A percentile compares a stretch with the other conserved stretches of the same genome.
These are phyloP conservation scores for Magallana nippona DNA, from an alignment of 2,888 invertebrate genomes.

Conservation along the genomic window DNA sequence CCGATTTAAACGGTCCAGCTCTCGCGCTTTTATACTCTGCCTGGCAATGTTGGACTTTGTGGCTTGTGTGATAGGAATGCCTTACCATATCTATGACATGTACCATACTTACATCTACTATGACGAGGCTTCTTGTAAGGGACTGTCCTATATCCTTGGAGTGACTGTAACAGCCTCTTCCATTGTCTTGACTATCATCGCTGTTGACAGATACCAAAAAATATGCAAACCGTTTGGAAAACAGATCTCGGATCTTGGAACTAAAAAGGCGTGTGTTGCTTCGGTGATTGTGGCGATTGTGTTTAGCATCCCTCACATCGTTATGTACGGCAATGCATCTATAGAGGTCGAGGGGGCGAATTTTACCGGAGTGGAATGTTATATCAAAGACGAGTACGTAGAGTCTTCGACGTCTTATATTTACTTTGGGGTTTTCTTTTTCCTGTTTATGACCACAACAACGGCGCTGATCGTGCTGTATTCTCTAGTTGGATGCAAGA, in stretches of 20 bases:
- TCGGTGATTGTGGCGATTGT: conserved; percentile 52
- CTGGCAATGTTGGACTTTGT: conserved; percentile 66
- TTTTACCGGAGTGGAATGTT: conserved; percentile 66
- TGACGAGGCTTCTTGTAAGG: conserved; percentile 59
- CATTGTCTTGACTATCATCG: conserved; percentile 64
- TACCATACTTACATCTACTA: conserved; percentile 64
- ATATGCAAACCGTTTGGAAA: conserved; percentile 67
- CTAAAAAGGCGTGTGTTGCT: conserved; percentile 55
- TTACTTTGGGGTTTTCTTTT: conserved; percentile 58
- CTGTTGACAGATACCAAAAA: conserved; percentile 69
- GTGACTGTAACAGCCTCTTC: conserved; percentile 62
- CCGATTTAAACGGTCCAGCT: conserved; percentile 65
- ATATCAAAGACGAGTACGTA: conserved; percentile 56
- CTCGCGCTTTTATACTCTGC: conserved; percentile 66
- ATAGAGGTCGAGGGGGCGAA: conserved; percentile 55
- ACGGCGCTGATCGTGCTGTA: conserved; percentile 55
- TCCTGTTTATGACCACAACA: conserved; percentile 55
- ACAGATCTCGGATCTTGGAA: conserved; percentile 63
- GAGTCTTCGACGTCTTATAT: conserved; percentile 60
- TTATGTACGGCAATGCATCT: conserved; percentile 66
- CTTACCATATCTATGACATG: conserved; percentile 69
- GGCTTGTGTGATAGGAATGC: conserved; percentile 66
- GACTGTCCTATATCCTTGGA: conserved; percentile 58
- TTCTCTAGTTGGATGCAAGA: conserved; percentile 51
- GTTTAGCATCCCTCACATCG: conserved; percentile 62